phyloP scores from a whole-genome alignment of 2,113 vertebrate genomes.

The Bos taurus region DNA sequence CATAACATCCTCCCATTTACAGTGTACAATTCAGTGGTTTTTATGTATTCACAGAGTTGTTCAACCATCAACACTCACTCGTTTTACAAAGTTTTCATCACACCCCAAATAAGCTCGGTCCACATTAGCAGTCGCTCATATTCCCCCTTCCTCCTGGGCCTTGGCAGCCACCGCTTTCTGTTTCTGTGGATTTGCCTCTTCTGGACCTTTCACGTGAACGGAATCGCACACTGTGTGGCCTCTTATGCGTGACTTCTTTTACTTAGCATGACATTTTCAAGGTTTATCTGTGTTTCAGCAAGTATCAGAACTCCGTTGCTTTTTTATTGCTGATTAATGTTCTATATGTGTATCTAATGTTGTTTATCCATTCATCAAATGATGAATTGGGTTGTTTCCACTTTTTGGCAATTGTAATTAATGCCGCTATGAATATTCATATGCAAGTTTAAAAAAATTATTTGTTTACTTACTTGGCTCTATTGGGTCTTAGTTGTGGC shows the following conservation, averaged over 20 bases:
- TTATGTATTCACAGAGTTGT: neutral
- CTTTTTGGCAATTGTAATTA: neutral
- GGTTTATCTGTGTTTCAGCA: neutral
- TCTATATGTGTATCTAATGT: neutral
- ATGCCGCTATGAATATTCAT: neutral
- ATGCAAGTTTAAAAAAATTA: neutral
- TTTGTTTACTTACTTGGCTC: neutral
- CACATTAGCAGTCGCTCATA: neutral
- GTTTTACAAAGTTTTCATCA: neutral
- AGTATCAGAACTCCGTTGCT: neutral
- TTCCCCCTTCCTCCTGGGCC: neutral
- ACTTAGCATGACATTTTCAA: neutral
- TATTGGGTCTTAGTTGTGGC: neutral
- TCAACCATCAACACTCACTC: neutral
- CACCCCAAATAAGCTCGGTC: neutral
- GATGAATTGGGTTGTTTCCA: neutral
- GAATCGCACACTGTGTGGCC: neutral
- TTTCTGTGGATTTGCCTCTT: neutral
- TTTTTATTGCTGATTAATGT: neutral
- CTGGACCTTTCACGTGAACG: neutral
- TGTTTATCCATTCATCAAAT: neutral
- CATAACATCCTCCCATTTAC: neutral
- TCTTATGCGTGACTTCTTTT: neutral
- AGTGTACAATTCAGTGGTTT: neutral
- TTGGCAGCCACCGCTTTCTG: neutral